Percentiles rank a stretch among this genome's conserved stretches.
Evolutionary conservation across 2,797 vertebrate species (phyloP).

Genomic region (Danio choprae): DNA sequence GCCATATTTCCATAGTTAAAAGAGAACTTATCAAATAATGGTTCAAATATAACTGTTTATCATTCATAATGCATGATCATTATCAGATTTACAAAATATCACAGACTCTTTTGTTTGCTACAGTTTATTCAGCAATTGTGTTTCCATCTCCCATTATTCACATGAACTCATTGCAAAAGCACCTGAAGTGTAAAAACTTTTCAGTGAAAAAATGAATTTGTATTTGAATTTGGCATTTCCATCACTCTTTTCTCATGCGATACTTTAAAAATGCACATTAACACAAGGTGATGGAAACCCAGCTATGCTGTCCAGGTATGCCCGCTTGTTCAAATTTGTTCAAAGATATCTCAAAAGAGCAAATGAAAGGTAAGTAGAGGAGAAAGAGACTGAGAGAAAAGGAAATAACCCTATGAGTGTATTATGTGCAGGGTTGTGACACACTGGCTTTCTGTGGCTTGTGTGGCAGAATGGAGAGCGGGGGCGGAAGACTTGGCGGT

Average conservation of each 20-base stretch:
- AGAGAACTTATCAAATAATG: conserved; percentile 27
- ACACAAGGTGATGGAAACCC: too few relatives aligned
- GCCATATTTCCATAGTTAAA: neutral
- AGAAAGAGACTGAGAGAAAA: conserved; percentile 8
- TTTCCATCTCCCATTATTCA: too few relatives aligned
- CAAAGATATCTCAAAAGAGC: conserved; percentile 10
- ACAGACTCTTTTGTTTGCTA: neutral
- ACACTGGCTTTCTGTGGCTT: conserved; percentile 48
- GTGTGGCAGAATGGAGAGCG: conserved; percentile 47
- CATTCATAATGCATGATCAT: conserved; percentile 17
- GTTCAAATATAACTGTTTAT: conserved; percentile 23
- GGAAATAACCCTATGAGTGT: conserved; percentile 42
- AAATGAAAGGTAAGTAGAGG: conserved; percentile 8
- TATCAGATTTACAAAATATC: conserved; percentile 4
- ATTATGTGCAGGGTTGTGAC: conserved; percentile 47
- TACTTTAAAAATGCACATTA: too few relatives aligned
- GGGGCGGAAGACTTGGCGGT: conserved; percentile 59
- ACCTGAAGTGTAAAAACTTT: too few relatives aligned
- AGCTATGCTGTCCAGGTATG: too few relatives aligned
- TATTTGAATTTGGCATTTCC: too few relatives aligned
- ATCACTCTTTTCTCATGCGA: too few relatives aligned
- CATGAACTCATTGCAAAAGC: too few relatives aligned
- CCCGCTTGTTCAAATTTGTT: neutral
- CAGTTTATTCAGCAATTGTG: too few relatives aligned
- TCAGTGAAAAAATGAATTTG: too few relatives aligned